Percentiles rank a stretch among this genome's conserved stretches.
Evolutionary conservation across 1,140 invertebrate species (phyloP).

Genomic region (Propsilocerus akamusi): DNA sequence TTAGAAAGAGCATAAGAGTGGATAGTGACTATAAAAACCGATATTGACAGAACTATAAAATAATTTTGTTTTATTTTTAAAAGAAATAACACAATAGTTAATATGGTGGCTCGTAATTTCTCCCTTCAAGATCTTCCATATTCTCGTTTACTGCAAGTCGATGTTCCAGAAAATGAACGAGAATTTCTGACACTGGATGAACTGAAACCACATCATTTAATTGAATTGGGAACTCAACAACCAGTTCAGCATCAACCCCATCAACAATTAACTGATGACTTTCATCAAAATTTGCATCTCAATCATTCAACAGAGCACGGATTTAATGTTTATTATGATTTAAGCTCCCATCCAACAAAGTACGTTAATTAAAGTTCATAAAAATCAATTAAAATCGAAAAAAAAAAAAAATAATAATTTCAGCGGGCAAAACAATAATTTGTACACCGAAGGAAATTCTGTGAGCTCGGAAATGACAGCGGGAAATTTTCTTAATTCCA

Average conservation of each 20-base stretch:
- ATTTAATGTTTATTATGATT: neutral
- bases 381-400: too few relatives aligned
- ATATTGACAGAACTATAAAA: too few relatives aligned
- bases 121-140: conserved; percentile 17
- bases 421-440: neutral
- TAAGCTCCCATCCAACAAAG: neutral
- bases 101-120: conserved; percentile 16
- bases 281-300: neutral
- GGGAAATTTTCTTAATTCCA: neutral
- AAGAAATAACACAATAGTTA: neutral
- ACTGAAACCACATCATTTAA: conserved; percentile 11
- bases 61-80: neutral
- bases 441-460: neutral
- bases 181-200: conserved; percentile 20
- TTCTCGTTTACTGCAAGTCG: conserved; percentile 16
- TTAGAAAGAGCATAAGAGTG: neutral
- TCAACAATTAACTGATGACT: conserved; percentile 7
- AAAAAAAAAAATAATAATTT: neutral
- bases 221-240: conserved; percentile 10
- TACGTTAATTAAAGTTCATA: too few relatives aligned
- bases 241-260: conserved; percentile 14
- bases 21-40: too few relatives aligned
- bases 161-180: conserved; percentile 10
- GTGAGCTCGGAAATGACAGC: neutral
- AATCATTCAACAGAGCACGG: neutral